Evolutionary conservation across 2,797 vertebrate species (phyloP), one percentile per base, ranked within the genome.

Genomic region (Odontamblyopus lacepedii): DNA sequence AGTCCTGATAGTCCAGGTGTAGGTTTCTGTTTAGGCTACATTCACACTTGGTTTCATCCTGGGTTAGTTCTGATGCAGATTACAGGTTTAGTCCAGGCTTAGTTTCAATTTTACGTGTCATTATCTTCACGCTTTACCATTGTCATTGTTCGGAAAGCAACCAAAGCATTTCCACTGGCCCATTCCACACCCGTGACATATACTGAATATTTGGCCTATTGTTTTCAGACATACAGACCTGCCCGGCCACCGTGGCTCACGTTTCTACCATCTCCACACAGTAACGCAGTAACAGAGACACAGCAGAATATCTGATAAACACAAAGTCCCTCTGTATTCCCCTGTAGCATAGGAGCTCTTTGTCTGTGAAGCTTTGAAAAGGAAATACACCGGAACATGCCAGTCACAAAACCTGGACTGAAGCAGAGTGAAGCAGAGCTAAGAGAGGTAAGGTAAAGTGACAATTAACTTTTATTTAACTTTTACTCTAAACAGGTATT

Each of bases 291-390:
- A 2, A 29, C 26, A 59, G 5, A 55, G 13, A 18, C 13, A 18
- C 65, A 44, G 57, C 6, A 77, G 70, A 44, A 85, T 71, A 75
- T 88, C 85, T 76, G 88, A 90, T 75, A 88, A 80, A 76, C 74
- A 68, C 75, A 63, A 77, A 72, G 29, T 72, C 63, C 78, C 70
- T 48, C 3, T 48, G 12, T 44, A 83, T 78, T 86, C 61, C 78
- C 81, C 57, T 69, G 57, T 77, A 67, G 71, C 78, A 0, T 75
- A 32, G 56, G 2, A 48, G 79, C 55, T 85, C 79, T 78, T 87
- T 91, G 86, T 87, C 35, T 85, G 83, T 65, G 85, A 60, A 79
- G 77, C 79, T 78, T 90, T 66, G 79, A 87, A 73, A 87, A 85
- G 83, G 80, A 86, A 71, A 83, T 71, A 80, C 77, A 69, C 80